Evolutionary conservation across 2,888 invertebrate species (phyloP).

Genomic region (Noctua pronuba): DNA sequence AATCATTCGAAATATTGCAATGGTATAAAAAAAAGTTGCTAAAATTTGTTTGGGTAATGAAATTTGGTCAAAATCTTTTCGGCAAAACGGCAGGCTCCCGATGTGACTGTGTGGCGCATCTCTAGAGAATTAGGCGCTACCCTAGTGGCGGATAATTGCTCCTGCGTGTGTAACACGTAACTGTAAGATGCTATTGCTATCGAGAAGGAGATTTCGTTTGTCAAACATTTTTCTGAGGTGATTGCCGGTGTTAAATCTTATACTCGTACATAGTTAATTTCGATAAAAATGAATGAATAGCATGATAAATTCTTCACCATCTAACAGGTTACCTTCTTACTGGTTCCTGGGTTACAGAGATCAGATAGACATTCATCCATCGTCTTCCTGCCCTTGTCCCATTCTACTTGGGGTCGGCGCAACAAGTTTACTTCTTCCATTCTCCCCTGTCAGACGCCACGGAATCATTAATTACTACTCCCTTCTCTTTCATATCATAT

Average conservation of each 20-base stretch:
- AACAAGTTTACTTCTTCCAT: too few relatives aligned
- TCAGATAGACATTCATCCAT: background rate
- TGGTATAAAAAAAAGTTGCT: too few relatives aligned
- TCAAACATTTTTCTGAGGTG: background rate
- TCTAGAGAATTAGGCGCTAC: conserved; percentile 65
- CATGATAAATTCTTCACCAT: background rate
- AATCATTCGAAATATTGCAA: too few relatives aligned
- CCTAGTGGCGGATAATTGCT: conserved; percentile 55
- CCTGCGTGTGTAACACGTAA: conserved; percentile 24
- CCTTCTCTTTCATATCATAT: too few relatives aligned
- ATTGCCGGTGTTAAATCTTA: background rate
- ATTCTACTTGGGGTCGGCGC: too few relatives aligned
- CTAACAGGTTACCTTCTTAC: background rate
- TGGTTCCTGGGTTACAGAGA: background rate
- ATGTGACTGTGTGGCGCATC: conserved; percentile 61
- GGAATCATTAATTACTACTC: too few relatives aligned
- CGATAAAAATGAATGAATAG: too few relatives aligned
- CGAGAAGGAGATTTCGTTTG: conserved; percentile 1
- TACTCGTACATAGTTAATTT: background rate
- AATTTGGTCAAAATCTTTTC: too few relatives aligned
- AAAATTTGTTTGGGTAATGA: too few relatives aligned
- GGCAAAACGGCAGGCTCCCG: too few relatives aligned
- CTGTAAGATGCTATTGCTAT: conserved; percentile 48
- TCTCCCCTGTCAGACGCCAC: too few relatives aligned
- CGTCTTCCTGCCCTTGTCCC: too few relatives aligned